phyloP scores from a whole-genome alignment of 2,797 vertebrate genomes.

The Crenuchus spilurus region DNA sequence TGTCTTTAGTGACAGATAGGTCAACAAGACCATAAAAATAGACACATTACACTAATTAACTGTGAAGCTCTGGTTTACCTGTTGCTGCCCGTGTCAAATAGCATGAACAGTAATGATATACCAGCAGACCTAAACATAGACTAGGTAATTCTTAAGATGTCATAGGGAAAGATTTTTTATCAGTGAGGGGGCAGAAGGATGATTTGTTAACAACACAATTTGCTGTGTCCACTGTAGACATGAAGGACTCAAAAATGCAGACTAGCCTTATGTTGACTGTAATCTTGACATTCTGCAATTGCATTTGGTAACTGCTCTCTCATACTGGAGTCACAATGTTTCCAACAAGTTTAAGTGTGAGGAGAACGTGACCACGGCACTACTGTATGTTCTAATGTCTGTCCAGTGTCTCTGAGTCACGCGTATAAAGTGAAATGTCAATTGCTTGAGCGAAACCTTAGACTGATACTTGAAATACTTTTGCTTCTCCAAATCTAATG shows the following conservation, averaged over 20 bases:
- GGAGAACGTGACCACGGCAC: slow-evolving; percentile 4
- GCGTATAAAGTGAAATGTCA: slow-evolving; percentile 14
- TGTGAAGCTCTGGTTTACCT: slow-evolving; percentile 58
- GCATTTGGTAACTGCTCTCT: slow-evolving; percentile 1
- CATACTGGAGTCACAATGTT: slow-evolving; percentile 4
- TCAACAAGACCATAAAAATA: slow-evolving; percentile 70
- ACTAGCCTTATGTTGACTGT: background rate
- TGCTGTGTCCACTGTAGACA: background rate
- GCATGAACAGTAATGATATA: slow-evolving; percentile 63
- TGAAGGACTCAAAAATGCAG: background rate
- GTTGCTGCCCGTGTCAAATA: slow-evolving; percentile 64
- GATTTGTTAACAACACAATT: slow-evolving; percentile 23
- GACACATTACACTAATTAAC: slow-evolving; percentile 68
- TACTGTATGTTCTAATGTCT: slow-evolving; percentile 8
- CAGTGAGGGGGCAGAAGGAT: slow-evolving; percentile 28
- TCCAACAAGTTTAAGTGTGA: background rate
- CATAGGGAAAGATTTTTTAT: background rate
- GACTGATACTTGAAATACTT: background rate
- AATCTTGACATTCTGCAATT: slow-evolving; percentile 22
- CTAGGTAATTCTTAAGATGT: slow-evolving; percentile 15
- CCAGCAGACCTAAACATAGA: slow-evolving; percentile 67
- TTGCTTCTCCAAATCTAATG: background rate
- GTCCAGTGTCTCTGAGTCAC: slow-evolving; percentile 8
- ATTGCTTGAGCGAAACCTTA: slow-evolving; percentile 2
- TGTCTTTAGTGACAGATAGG: slow-evolving; percentile 61